A percentile compares a stretch with the other conserved stretches of the same genome.
phyloP scores from a whole-genome alignment of 2,888 invertebrate genomes.

The Drosophila hamatofila region DNA sequence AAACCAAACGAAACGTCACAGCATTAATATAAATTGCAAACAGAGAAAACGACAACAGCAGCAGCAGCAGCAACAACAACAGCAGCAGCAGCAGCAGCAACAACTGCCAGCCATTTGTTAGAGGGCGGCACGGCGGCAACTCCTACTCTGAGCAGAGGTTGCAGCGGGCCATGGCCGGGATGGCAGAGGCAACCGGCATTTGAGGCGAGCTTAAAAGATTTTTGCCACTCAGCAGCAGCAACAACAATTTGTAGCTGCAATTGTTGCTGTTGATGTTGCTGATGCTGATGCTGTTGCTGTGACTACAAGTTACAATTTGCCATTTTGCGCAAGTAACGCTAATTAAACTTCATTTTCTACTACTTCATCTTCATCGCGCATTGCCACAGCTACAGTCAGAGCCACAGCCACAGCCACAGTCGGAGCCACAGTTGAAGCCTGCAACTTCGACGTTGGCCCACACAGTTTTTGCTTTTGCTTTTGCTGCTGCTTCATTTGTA shows the following conservation, averaged over 20 bases:
- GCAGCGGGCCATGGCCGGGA: constrained; percentile 36
- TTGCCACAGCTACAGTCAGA: constrained; percentile 15
- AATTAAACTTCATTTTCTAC: constrained; percentile 82
- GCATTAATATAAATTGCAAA: constrained; percentile 56
- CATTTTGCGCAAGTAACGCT: constrained; percentile 82
- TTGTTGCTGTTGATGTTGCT: constrained; percentile 26
- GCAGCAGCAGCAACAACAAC: constrained; percentile 1
- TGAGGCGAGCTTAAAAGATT: constrained; percentile 52
- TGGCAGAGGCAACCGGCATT: constrained; percentile 43
- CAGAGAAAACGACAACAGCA: constrained; percentile 52
- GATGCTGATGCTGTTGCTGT: constrained; percentile 21
- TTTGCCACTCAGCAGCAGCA: constrained; percentile 53
- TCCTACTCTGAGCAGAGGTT: constrained; percentile 31
- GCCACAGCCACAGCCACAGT: neutral
- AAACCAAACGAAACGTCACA: constrained; percentile 51
- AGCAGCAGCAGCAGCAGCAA: constrained; percentile 27
- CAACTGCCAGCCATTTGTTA: constrained; percentile 28
- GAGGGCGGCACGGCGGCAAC: constrained; percentile 55
- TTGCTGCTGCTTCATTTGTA: constrained; percentile 46
- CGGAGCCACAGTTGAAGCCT: constrained; percentile 1
- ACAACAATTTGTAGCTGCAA: constrained; percentile 62
- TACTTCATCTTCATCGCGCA: constrained; percentile 74
- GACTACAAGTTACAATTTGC: constrained; percentile 78
- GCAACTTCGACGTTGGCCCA: constrained; percentile 28
- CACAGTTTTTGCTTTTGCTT: constrained; percentile 52